phyloP scores from a whole-genome alignment of 37 sponge, comb jelly and placozoan genomes.

The Lycopodina hypogea region DNA sequence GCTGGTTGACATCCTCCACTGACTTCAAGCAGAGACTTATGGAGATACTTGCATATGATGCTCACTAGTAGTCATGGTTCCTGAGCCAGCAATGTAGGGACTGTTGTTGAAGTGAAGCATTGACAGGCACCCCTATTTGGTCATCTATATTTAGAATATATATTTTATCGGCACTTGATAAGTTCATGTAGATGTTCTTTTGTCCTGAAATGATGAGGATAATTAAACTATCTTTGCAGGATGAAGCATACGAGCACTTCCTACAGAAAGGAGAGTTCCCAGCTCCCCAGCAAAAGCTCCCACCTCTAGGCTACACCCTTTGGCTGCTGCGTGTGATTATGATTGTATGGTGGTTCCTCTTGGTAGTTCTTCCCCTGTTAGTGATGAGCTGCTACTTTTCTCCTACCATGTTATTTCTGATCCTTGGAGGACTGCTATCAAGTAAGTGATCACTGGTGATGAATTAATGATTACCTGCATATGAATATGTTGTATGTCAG shows the following conservation, averaged over 20 bases:
- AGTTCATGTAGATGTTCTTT: too few relatives aligned
- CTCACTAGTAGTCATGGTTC: too few relatives aligned
- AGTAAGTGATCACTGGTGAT: neutral
- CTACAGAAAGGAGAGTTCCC: constrained; percentile 35
- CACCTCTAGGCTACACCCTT: neutral
- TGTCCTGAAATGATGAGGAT: neutral
- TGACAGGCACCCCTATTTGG: too few relatives aligned
- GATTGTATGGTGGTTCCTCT: constrained; percentile 16
- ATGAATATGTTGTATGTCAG: too few relatives aligned
- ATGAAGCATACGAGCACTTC: constrained; percentile 59
- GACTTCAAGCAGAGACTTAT: too few relatives aligned
- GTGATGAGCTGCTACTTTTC: neutral
- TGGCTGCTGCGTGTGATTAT: constrained; percentile 20
- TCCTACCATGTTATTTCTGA: neutral
- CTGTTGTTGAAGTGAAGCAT: too few relatives aligned
- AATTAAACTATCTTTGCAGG: constrained; percentile 20
- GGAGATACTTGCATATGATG: too few relatives aligned
- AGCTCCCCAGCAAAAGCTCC: neutral
- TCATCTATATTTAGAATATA: too few relatives aligned
- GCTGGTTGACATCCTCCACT: too few relatives aligned
- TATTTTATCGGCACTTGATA: too few relatives aligned
- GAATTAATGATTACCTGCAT: too few relatives aligned
- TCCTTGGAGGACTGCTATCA: neutral
- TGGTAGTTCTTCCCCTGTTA: constrained; percentile 1
- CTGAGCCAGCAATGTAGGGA: too few relatives aligned